Base-by-base conservation (phyloP, 2,113 vertebrate species). In the Hippocampus barbouri region DNA sequence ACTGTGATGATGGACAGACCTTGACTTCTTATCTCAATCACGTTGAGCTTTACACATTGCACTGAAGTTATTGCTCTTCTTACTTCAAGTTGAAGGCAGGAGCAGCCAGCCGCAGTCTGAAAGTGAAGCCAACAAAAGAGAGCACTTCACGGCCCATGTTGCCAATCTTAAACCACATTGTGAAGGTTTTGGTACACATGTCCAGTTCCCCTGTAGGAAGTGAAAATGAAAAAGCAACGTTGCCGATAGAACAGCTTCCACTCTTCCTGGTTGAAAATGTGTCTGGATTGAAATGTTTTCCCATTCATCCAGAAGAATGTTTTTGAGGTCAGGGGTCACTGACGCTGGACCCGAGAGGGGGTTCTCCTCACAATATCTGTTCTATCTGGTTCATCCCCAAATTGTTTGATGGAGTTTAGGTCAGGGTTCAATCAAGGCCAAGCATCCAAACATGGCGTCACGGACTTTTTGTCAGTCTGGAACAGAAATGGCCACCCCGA, bases 1-100 rank as follows among this genome's bases (percentile, higher is more conserved):
- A 23, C 14, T 57, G 53, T 69, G 53, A 69, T 57, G 61, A 66
- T 66, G 23, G 64, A 66, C 64, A 66, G 64, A 66, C 64, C 64
- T 66, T 66, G 43, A 23, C 23, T 16, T 47, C 20, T 66, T 66
- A 47, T 47, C 23, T 27, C n/a, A 3, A 66, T 66, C 15, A 47
- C 15, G 27, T 61, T 61, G 59, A 61, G 59, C 25, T 27, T 59
- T 59, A 15, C 56, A 16, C 63, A 45, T 65, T 65, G 63, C 63
- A 23, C 20, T 27, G n/a, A 47, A 66, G 64, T 66, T 64, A 14
- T 14, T 40, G 20, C 41, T 41, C 21, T 21, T 64, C 18, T 41
- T 14, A 64, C 14, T 27, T 47, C 15, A 10, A 49, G 23, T 66
- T 66, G 18, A 47, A 66, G 8, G 14, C n/a, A 66, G 11, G 41